phyloP scores from a whole-genome alignment of 2,888 invertebrate species.

The Andrena chrysosceles region DNA sequence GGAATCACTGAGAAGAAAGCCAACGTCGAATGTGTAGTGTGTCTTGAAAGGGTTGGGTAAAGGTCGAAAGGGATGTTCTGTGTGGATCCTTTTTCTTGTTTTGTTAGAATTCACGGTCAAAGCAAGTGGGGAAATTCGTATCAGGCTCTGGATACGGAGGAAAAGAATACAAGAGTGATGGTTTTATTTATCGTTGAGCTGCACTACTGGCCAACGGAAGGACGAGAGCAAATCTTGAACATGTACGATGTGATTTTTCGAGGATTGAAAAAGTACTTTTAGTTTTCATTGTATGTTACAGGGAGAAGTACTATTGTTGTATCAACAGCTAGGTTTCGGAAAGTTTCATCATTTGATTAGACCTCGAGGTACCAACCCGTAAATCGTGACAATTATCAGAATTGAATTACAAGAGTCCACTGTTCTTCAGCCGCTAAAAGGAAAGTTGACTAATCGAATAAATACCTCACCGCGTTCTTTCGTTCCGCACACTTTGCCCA shows the following conservation, averaged over 20 bases:
- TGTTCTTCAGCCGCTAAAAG: not conserved
- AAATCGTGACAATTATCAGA: conserved; percentile 43
- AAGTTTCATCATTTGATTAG: conserved; percentile 19
- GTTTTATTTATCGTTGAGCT: not conserved
- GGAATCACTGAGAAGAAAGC: not conserved
- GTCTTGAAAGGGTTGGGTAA: not conserved
- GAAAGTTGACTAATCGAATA: conserved; percentile 40
- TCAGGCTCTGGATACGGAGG: no score
- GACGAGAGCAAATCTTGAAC: not conserved
- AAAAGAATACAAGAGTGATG: not conserved
- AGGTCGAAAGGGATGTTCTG: not conserved
- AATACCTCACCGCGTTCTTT: not conserved
- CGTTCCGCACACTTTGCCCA: not conserved
- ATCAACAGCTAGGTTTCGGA: conserved; percentile 22
- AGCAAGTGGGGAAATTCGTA: no score
- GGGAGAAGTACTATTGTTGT: not conserved
- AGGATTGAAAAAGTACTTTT: not conserved
- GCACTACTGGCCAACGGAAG: not conserved
- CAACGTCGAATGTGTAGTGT: not conserved
- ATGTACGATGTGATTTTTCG: not conserved
- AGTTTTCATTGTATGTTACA: no score
- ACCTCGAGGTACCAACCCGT: not conserved
- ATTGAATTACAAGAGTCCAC: conserved; percentile 33
- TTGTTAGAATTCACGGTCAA: no score
- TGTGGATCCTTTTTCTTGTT: no score